These are phyloP conservation scores for Spea bombifrons DNA, from an alignment of 2,113 vertebrate species.

Conservation along the genomic window DNA sequence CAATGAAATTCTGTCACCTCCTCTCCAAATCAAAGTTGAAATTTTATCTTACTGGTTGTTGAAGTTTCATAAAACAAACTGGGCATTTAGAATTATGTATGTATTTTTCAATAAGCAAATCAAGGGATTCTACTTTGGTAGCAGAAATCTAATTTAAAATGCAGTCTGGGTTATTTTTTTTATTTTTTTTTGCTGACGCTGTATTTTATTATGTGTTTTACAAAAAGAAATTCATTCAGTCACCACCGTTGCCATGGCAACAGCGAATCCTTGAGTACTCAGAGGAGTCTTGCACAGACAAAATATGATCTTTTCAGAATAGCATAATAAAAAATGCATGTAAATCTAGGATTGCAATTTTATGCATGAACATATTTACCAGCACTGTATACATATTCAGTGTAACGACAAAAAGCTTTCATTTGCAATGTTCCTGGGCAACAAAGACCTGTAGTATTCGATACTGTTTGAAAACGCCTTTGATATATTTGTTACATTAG, in stretches of 20 bases:
- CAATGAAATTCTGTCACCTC: neutral
- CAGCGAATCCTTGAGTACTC: slow-evolving; percentile 19
- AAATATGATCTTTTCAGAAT: slow-evolving; percentile 2
- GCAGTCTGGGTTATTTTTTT: neutral
- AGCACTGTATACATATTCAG: neutral
- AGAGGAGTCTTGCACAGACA: slow-evolving; percentile 6
- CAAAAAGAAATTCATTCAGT: slow-evolving; percentile 16
- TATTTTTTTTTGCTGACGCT: slow-evolving; percentile 16
- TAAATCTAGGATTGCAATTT: neutral
- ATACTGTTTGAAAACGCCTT: too few species aligned
- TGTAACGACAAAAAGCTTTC: too few species aligned
- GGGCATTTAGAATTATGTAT: too few species aligned
- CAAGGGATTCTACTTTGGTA: neutral
- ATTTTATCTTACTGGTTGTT: too few species aligned
- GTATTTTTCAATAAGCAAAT: neutral
- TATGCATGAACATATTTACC: neutral
- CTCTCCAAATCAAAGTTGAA: neutral
- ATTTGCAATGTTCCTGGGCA: too few species aligned
- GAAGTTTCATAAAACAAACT: too few species aligned
- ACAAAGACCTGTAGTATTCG: too few species aligned
- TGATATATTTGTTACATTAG: too few species aligned
- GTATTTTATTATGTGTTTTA: slow-evolving; percentile 8
- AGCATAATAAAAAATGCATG: neutral
- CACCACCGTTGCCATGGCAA: slow-evolving; percentile 28
- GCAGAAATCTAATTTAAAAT: neutral